A percentile compares a stretch with the other conserved stretches of the same genome.
Evolutionary conservation across 2,888 invertebrate species (phyloP).

Genomic region (Cyclophora albipunctata): DNA sequence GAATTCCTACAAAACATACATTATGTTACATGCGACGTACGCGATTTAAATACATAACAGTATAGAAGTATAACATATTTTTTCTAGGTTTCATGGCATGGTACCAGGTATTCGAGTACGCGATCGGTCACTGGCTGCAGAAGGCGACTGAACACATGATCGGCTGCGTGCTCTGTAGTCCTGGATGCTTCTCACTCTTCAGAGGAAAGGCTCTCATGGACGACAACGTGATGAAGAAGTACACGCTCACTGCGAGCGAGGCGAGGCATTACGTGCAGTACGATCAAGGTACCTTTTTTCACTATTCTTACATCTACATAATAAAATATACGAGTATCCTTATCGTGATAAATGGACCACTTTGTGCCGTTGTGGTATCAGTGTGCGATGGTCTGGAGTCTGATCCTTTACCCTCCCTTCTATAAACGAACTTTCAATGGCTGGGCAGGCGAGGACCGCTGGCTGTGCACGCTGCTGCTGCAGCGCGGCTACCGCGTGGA

Average conservation of each 20-base stretch:
- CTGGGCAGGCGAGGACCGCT: constrained; percentile 89
- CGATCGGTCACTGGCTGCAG: constrained; percentile 94
- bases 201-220: constrained; percentile 92
- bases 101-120: constrained; percentile 93
- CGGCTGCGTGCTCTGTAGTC: constrained; percentile 92
- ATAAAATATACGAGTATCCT: too few species aligned
- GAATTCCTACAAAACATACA: too few species aligned
- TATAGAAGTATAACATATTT: too few species aligned
- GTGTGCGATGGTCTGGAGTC: too few species aligned
- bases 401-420: too few species aligned
- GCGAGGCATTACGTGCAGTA: constrained; percentile 92
- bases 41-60: too few species aligned
- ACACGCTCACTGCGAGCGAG: constrained; percentile 85
- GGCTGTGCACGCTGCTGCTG: constrained; percentile 93
- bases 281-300: constrained; percentile 81
- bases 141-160: constrained; percentile 94
- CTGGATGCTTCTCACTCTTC: constrained; percentile 94
- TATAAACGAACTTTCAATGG: too few species aligned
- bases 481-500: constrained; percentile 95
- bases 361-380: constrained; percentile 1
- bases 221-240: constrained; percentile 91
- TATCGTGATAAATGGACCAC: too few species aligned
- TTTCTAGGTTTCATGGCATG: constrained; percentile 84
- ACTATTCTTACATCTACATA: too few species aligned
- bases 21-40: too few species aligned